Conservation (phyloP, 2,888 invertebrate species). For the Tetragonisca angustula region DNA sequence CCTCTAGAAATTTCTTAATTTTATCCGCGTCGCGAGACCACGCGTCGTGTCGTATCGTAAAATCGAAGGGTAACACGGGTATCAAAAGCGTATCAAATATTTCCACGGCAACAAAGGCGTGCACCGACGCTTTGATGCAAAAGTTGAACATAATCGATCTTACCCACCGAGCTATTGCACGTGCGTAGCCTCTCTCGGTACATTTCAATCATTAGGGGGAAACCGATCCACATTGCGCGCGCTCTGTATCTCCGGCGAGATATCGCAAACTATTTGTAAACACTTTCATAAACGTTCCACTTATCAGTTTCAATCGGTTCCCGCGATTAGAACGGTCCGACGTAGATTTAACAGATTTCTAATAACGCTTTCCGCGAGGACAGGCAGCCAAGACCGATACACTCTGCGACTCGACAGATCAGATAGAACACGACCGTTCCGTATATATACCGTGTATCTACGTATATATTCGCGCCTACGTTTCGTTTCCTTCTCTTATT, state of each 20-base stretch:
- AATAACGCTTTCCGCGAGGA: constrained; percentile 15
- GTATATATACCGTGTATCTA: background rate
- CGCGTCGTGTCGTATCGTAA: background rate
- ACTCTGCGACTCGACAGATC: constrained; percentile 7
- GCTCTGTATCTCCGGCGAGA: constrained; percentile 8
- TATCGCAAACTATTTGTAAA: constrained; percentile 12
- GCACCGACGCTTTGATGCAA: background rate
- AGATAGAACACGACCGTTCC: constrained; percentile 4
- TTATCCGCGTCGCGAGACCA: background rate
- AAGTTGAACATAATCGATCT: background rate
- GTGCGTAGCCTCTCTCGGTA: background rate
- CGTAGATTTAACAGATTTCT: constrained; percentile 10
- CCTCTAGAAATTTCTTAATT: background rate
- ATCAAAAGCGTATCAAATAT: background rate
- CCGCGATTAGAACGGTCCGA: constrained; percentile 5
- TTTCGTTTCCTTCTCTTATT: constrained; percentile 5
- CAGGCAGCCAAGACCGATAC: background rate
- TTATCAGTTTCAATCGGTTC: constrained; percentile 15
- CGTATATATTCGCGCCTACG: background rate
- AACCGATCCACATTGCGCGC: background rate
- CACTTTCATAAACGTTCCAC: constrained; percentile 2
- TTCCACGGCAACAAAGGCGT: background rate
- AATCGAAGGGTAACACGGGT: background rate
- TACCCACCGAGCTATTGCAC: background rate
- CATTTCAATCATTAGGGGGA: background rate